Evolutionary conservation across 2,113 vertebrate genomes (phyloP).

Genomic region (Melozone crissalis): DNA sequence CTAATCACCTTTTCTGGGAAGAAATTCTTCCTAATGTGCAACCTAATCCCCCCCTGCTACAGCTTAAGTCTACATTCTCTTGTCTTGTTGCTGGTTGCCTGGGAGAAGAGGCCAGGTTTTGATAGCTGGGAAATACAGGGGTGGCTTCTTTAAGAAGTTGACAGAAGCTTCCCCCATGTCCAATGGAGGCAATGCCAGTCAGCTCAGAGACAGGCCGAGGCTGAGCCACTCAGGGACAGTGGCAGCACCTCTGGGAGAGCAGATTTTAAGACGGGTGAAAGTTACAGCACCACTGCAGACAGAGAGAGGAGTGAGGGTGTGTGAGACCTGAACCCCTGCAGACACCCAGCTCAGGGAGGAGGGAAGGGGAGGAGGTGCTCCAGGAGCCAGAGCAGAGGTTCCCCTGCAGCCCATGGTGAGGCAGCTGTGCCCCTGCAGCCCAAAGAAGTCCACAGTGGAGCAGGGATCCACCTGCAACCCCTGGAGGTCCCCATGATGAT

Average conservation of each 20-base stretch:
- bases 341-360: neutral
- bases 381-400: neutral
- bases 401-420: neutral
- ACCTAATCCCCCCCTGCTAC: fast-evolving
- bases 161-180: neutral
- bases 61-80: neutral
- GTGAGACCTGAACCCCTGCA: neutral
- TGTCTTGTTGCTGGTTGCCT: neutral
- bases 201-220: neutral
- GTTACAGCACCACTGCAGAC: neutral
- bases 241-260: neutral
- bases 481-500: neutral
- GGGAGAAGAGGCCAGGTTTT: neutral
- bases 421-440: neutral
- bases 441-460: neutral
- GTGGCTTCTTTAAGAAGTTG: neutral
- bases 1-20: neutral
- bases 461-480: neutral
- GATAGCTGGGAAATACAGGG: neutral
- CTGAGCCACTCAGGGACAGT: fast-evolving
- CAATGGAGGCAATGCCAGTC: neutral
- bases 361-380: neutral
- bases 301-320: neutral
- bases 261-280: neutral
- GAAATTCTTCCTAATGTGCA: neutral